These are phyloP conservation scores for Clivina fossor DNA, from an alignment of 2,888 invertebrate genomes.

Conservation along the genomic window DNA sequence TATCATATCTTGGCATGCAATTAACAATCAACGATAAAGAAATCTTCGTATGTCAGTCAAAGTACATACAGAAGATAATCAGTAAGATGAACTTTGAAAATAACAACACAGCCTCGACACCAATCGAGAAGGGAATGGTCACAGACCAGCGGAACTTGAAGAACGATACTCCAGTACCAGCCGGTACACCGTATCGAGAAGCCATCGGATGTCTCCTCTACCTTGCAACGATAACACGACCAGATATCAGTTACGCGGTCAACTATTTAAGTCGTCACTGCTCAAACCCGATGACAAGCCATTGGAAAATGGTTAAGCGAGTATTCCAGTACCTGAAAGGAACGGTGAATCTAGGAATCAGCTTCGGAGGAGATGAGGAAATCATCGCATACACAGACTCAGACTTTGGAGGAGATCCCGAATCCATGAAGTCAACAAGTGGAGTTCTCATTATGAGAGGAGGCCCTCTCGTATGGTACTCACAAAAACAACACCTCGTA, in stretches of 20 bases:
- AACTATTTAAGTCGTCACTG: constrained; percentile 18
- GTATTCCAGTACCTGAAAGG: constrained; percentile 38
- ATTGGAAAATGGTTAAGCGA: constrained; percentile 38
- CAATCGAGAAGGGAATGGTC: constrained; percentile 16
- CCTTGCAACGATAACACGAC: constrained; percentile 24
- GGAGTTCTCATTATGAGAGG: constrained; percentile 14
- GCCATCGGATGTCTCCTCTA: constrained; percentile 39
- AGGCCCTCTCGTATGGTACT: constrained; percentile 13
- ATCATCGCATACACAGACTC: constrained; percentile 16
- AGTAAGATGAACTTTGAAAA: constrained; percentile 16
- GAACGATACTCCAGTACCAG: constrained; percentile 16
- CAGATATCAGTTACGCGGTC: constrained; percentile 16
- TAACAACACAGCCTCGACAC: constrained; percentile 11
- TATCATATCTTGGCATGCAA: constrained; percentile 22
- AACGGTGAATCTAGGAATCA: constrained; percentile 24
- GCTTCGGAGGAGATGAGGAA: constrained; percentile 14
- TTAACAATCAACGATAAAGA: constrained; percentile 14
- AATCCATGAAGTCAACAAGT: constrained; percentile 14
- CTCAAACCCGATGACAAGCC: constrained; percentile 26
- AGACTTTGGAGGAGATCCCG: constrained; percentile 10
- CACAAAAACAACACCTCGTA: constrained; percentile 18
- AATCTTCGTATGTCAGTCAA: constrained; percentile 12
- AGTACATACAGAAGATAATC: constrained; percentile 15
- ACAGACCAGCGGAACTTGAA: constrained; percentile 11
- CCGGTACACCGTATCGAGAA: constrained; percentile 36